Conservation (phyloP, 2,888 invertebrate genomes). For the Hirtodrosophila confusa region DNA sequence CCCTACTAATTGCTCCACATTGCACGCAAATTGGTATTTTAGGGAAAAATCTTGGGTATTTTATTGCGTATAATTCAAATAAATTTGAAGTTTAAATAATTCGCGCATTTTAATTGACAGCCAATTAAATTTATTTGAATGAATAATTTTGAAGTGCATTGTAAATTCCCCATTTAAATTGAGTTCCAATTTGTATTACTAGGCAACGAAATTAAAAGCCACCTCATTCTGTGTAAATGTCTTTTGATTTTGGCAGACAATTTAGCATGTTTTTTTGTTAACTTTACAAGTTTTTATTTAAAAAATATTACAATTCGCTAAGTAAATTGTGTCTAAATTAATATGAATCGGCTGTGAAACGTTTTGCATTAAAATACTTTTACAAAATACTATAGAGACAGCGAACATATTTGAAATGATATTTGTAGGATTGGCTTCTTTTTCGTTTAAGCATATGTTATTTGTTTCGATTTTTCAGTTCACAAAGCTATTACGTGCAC, state of each 20-base stretch:
- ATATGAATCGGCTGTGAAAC: constrained; percentile 62
- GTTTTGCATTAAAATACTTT: constrained; percentile 68
- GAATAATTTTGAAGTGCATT: too few relatives aligned
- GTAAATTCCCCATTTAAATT: too few relatives aligned
- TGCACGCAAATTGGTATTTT: background rate
- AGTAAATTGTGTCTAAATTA: constrained; percentile 75
- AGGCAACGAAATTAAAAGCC: background rate
- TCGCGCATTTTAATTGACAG: too few relatives aligned
- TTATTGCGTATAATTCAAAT: background rate
- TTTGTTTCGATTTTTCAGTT: constrained; percentile 56
- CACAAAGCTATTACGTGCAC: constrained; percentile 61
- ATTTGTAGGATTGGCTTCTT: constrained; percentile 13
- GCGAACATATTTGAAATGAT: constrained; percentile 53
- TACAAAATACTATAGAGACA: constrained; percentile 74
- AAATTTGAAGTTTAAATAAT: too few relatives aligned
- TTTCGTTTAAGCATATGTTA: constrained; percentile 25
- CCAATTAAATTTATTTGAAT: too few relatives aligned
- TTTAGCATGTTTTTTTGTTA: constrained; percentile 25
- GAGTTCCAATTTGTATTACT: too few relatives aligned
- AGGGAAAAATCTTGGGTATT: background rate
- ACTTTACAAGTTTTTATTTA: constrained; percentile 76
- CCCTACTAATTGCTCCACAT: background rate
- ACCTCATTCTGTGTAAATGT: background rate
- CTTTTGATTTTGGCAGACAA: too few relatives aligned
- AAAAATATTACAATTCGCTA: constrained; percentile 78